Evolutionary conservation across 2,888 invertebrate genomes (phyloP), one percentile per base, ranked within the genome.

Genomic region (Mesoligia furuncula): DNA sequence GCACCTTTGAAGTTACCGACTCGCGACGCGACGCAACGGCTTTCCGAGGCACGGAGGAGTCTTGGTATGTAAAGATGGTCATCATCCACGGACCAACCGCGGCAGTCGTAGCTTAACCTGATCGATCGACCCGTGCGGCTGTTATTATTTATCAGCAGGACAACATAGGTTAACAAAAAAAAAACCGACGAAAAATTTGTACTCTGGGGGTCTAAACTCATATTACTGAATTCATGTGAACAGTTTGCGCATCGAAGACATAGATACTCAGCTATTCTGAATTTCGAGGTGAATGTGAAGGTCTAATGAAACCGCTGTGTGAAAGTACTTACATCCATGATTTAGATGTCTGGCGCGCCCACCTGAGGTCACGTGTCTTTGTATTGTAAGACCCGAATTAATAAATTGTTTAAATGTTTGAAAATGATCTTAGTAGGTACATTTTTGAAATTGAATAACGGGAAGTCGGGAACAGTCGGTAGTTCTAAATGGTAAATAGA

Each of bases 261-360:
- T 45, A 15, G 9, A 17, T 7, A 54, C 27, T 31, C n/a, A 27
- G 24, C 27, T 59, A n/a, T 69, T 77, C 48, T 24, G 51, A 24
- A 8, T 20, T 45, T 27, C 54, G n/a, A 78, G 27, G 36, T 64
- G 27, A 80, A 45, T 64, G 24, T 45, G 27, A 45, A 80, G 54
- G 27, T 80, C 17, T 54, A 45, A 77, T 24, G 39, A 39, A 39
- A 27, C 48, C 61, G 59, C 17, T 48, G 6, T 75, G 7, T 15
- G 57, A 45, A 36, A 75, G 59, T 45, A 75, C n/a, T 15, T 78
- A 75, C 42, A 77, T 78, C 24, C 54, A 80, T 78, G 77, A 78
- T 80, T 78, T 78, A 78, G 80, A 45, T 78, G 80, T 78, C 77
- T 78, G 54, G 80, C 45, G 20, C 80, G 73, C 77, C 81, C 45